Conservation (phyloP, 2,113 vertebrate species). For the Tychaedon coryphoeus region DNA sequence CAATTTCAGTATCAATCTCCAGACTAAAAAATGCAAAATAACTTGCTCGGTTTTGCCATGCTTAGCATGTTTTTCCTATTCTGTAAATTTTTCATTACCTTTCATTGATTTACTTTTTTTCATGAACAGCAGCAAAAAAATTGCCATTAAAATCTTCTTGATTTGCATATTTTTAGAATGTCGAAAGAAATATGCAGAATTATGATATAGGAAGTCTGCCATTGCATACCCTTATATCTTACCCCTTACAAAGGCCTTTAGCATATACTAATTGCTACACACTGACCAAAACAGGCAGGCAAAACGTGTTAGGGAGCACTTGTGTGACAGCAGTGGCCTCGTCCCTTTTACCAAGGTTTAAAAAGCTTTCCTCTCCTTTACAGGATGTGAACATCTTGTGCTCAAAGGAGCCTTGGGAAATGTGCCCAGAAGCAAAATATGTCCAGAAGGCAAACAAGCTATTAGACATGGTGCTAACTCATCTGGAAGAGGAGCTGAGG, state of each 20-base stretch:
- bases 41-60: neutral
- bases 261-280: neutral
- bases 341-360: neutral
- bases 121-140: rapidly evolving
- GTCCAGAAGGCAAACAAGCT: neutral
- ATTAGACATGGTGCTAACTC: too few species aligned
- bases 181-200: neutral
- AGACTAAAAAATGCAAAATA: neutral
- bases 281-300: neutral
- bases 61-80: neutral
- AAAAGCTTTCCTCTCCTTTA: neutral
- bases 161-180: neutral
- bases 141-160: rapidly evolving
- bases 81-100: neutral
- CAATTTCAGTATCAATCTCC: neutral
- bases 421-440: neutral
- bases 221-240: neutral
- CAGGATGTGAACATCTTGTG: neutral
- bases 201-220: neutral
- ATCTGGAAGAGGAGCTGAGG: neutral
- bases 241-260: neutral
- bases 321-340: neutral
- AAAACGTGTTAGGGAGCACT: neutral
- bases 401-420: neutral
- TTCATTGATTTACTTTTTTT: neutral